Percentiles rank a stretch among this genome's conserved stretches.
phyloP scores from a whole-genome alignment of 2,888 invertebrate species.

The Taphrorychus bicolor region DNA sequence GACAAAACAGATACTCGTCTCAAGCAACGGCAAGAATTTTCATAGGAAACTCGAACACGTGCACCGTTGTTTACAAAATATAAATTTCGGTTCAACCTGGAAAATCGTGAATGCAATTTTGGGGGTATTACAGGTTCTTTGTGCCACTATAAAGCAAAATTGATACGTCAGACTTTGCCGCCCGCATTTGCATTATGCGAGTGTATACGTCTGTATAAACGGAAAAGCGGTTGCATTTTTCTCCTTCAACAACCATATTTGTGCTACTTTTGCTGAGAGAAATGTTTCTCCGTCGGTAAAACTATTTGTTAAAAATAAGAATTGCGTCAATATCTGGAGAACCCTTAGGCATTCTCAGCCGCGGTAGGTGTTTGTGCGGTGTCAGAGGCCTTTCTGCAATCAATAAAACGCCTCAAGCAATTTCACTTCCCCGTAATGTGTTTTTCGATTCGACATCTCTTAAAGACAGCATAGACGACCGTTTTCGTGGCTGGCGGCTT shows the following conservation, averaged over 20 bases:
- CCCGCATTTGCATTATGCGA: slow-evolving; percentile 1
- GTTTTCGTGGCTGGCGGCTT: slow-evolving; percentile 7
- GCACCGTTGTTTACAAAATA: not conserved
- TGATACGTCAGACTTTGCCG: not conserved
- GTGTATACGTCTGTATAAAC: not conserved
- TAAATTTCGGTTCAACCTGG: slow-evolving; percentile 1
- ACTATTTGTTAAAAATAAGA: not conserved
- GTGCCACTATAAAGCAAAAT: slow-evolving; percentile 6
- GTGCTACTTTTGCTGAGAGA: not conserved
- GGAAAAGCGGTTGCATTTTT: slow-evolving; percentile 1
- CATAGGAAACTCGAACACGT: not conserved
- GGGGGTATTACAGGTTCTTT: not conserved
- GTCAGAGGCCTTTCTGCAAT: slow-evolving; percentile 7
- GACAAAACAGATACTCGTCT: too few species aligned
- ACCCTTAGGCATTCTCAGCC: not conserved
- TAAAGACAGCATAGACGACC: slow-evolving; percentile 5
- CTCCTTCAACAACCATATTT: not conserved
- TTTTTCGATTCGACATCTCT: slow-evolving; percentile 5
- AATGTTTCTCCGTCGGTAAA: not conserved
- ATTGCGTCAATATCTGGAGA: not conserved
- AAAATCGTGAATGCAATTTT: not conserved
- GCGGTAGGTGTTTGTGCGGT: not conserved
- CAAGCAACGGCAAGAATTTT: not conserved
- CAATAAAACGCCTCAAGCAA: slow-evolving; percentile 6
- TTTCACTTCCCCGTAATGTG: slow-evolving; percentile 1